Evolutionary conservation across 2,888 invertebrate genomes (phyloP).

Genomic region (Aspidiotus destructor): DNA sequence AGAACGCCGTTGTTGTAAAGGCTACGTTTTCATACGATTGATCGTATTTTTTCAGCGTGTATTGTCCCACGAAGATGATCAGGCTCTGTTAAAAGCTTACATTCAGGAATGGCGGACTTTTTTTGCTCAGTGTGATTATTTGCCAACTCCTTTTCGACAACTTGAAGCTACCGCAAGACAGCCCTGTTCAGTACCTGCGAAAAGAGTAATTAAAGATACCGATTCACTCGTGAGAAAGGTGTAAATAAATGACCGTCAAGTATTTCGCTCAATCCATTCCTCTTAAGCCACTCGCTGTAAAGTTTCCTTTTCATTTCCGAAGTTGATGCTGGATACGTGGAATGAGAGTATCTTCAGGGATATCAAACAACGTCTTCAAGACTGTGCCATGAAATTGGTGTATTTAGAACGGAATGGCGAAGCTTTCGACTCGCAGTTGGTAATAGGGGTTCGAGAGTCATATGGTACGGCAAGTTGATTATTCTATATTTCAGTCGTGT

Average conservation of each 20-base stretch:
- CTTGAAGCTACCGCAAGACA: conserved; percentile 70
- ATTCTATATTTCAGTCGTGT: background rate
- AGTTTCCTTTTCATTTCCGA: conserved; percentile 23
- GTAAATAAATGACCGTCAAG: no score
- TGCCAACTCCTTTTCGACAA: conserved; percentile 91
- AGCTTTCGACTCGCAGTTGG: conserved; percentile 92
- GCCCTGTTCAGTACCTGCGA: conserved; percentile 42
- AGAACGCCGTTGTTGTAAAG: no score
- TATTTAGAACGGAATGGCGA: conserved; percentile 95
- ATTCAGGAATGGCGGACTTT: conserved; percentile 98
- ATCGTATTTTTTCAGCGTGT: conserved; percentile 54
- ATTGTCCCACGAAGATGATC: conserved; percentile 83
- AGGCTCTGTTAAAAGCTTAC: conserved; percentile 89
- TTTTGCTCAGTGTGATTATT: conserved; percentile 93
- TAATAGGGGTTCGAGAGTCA: conserved; percentile 94
- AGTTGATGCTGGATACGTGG: conserved; percentile 98
- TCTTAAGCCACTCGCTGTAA: no score
- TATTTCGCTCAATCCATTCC: background rate
- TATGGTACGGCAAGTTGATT: conserved; percentile 54
- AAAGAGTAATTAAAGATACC: conserved; percentile 57
- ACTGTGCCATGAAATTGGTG: conserved; percentile 95
- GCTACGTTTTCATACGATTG: background rate
- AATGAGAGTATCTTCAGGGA: conserved; percentile 93
- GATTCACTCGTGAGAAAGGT: conserved; percentile 82
- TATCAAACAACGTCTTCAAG: conserved; percentile 84